Evolutionary conservation across 2,113 vertebrate species (phyloP).

Genomic region (Raja brachyura): DNA sequence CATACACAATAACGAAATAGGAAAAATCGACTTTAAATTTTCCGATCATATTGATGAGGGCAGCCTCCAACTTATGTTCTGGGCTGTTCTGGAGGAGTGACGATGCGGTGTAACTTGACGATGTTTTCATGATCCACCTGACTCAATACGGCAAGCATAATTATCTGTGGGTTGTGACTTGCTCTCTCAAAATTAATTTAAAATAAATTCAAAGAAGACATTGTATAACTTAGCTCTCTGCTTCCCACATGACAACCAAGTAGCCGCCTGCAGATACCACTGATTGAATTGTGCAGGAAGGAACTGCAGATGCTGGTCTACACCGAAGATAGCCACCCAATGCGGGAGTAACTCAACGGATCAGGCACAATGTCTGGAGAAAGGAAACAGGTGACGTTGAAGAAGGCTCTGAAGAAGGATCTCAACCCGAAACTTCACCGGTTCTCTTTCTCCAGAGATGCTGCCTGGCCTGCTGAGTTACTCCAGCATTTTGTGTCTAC

Average conservation of each 20-base stretch:
- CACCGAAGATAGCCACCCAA: no score
- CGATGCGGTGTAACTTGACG: neutral
- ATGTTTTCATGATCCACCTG: neutral
- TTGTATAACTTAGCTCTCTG: neutral
- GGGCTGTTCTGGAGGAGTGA: neutral
- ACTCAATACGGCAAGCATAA: neutral
- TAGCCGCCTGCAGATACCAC: no score
- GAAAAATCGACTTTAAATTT: neutral
- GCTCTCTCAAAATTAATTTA: neutral
- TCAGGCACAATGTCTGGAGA: no score
- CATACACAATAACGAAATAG: neutral
- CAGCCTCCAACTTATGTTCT: neutral
- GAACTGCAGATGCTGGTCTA: no score
- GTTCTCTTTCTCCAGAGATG: no score
- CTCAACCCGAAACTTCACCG: no score
- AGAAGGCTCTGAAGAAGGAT: no score
- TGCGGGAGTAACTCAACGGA: no score
- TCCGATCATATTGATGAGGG: neutral
- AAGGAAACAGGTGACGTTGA: no score
- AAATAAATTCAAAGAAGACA: neutral
- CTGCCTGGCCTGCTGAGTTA: no score
- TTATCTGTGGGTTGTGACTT: neutral
- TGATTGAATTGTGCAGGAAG: neutral
- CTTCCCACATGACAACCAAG: neutral
- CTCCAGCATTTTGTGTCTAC: no score